Percentiles rank a stretch among this genome's conserved stretches.
Conservation (phyloP, 2,888 invertebrate species). For the Chaetoderma sp. region DNA sequence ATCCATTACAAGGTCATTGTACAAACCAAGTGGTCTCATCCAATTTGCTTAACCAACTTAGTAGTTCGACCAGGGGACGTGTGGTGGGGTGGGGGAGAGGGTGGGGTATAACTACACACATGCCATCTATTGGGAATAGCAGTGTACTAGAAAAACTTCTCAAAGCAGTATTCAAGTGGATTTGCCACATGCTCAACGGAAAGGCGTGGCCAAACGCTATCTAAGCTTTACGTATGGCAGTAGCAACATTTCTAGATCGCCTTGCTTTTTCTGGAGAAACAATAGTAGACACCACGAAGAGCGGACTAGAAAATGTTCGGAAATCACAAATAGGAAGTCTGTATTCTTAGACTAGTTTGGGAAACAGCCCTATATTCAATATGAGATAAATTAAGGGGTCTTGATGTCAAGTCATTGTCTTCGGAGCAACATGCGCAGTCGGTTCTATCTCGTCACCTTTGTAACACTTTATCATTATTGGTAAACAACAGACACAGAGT, state of each 20-base stretch:
- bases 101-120: too few relatives aligned
- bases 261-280: too few relatives aligned
- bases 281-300: too few relatives aligned
- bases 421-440: slow-evolving; percentile 3
- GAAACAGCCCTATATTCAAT: slow-evolving; percentile 9
- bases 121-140: not conserved
- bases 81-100: too few relatives aligned
- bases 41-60: slow-evolving; percentile 4
- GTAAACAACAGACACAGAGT: not conserved
- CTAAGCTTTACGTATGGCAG: slow-evolving; percentile 18
- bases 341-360: slow-evolving; percentile 17
- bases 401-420: slow-evolving; percentile 8
- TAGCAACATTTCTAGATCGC: not conserved
- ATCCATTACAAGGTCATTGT: slow-evolving; percentile 11
- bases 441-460: slow-evolving; percentile 10
- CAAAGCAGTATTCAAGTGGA: slow-evolving; percentile 11
- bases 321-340: slow-evolving; percentile 7
- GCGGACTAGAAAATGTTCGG: slow-evolving; percentile 13
- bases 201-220: slow-evolving; percentile 24
- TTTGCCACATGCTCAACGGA: slow-evolving; percentile 13
- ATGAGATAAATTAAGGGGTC: slow-evolving; percentile 11
- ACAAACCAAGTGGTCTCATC: slow-evolving; percentile 26
- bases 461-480: slow-evolving; percentile 6
- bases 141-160: slow-evolving; percentile 15
- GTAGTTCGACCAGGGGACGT: too few relatives aligned